Base-by-base conservation (phyloP, 2,113 vertebrate species). In the Pelusios castaneus region DNA sequence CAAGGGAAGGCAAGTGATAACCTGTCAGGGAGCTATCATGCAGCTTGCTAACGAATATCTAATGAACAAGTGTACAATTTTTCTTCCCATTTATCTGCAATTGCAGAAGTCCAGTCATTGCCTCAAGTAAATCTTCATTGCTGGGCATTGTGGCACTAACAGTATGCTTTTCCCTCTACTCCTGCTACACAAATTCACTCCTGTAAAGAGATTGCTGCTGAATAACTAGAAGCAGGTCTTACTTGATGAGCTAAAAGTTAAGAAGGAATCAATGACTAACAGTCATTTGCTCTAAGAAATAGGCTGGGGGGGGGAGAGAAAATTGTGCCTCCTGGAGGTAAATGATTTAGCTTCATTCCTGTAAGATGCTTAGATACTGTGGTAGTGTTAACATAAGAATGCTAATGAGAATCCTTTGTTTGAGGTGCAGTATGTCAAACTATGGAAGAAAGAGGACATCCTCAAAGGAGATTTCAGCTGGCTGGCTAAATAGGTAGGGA, bases 391-490 rank as follows among this genome's bases (percentile, higher is more conserved):
- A 49, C 58, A 5, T 58, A 85, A 88, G 58, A 56, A 21, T 79
- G 55, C n/a, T 56, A 92, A 49, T 84, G 8, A 19, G 8, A 19
- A 31, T 79, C 16, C 8, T 87, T 90, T 86, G 63, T 79, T 88
- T 31, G 88, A 94, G 83, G n/a, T 86, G 41, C 22, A 47, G 34
- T 91, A 34, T n/a, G 79, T 88, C 90, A 87, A 88, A 91, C 93
- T 43, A 47, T 0, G 0, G 0, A 2, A 91, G 75, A 79, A 76
- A 41, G 82, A 93, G 89, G 56, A 84, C 51, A 3, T 86, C 76
- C 70, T 60, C 75, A 79, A 75, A 41, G 73, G 38, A 88, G 29
- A 49, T 73, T 60, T 75, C 80, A 85, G 3, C 9, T 83, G 78
- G 56, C 67, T 56, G 85, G 45, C 8, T 77, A 79, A 84, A 82